Conservation (phyloP, 2,888 invertebrate species). For the Eulithis prunata region DNA sequence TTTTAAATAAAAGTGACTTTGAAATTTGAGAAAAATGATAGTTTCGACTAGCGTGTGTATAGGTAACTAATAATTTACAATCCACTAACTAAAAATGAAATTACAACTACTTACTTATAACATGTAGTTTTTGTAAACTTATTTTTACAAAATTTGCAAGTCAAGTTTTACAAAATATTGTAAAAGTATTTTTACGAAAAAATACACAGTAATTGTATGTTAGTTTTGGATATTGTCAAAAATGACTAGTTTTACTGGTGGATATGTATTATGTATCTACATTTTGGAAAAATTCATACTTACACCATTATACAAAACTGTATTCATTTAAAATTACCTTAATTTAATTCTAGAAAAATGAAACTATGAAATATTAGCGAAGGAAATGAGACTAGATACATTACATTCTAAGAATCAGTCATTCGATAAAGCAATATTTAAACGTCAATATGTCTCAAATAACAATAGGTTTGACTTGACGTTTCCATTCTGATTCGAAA, state of each 20-base stretch:
- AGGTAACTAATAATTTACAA: background rate
- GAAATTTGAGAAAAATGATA: background rate
- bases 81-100: background rate
- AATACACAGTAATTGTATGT: constrained; percentile 1
- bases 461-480: background rate
- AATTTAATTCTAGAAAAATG: constrained; percentile 8
- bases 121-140: background rate
- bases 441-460: background rate
- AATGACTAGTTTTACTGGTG: constrained; percentile 53
- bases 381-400: constrained; percentile 68
- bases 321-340: constrained; percentile 43
- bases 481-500: background rate
- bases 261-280: constrained; percentile 30
- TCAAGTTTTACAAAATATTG: background rate
- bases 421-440: constrained; percentile 49
- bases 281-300: constrained; percentile 1
- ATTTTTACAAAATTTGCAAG: background rate
- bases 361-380: constrained; percentile 38
- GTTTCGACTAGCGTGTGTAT: background rate
- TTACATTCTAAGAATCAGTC: constrained; percentile 74
- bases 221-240: constrained; percentile 11
- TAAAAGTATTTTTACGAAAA: constrained; percentile 8
- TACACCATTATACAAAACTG: constrained; percentile 10
- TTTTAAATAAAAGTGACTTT: too few relatives aligned
- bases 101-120: background rate